phyloP scores from a whole-genome alignment of 92 coral and sea anemone species.

The Muricea muricata region DNA sequence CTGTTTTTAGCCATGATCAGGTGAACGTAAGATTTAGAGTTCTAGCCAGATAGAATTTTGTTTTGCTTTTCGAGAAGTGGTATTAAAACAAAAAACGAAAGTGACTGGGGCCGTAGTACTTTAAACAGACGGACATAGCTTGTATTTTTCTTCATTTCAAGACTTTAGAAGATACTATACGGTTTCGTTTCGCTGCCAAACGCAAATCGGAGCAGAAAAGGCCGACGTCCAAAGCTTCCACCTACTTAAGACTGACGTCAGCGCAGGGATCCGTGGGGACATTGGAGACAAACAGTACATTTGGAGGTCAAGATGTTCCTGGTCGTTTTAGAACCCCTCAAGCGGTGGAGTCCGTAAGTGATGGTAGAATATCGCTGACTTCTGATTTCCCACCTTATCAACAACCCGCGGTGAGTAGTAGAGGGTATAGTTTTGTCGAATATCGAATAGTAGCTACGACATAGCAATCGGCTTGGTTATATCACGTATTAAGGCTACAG shows the following conservation, averaged over 20 bases:
- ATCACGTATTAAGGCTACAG: no score
- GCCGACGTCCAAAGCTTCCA: slow-evolving; percentile 73
- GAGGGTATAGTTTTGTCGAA: no score
- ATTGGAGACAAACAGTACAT: slow-evolving; percentile 63
- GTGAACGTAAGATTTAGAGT: no score
- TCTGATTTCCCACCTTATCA: slow-evolving; percentile 39
- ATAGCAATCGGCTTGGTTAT: no score
- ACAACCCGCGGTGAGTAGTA: slow-evolving; percentile 3
- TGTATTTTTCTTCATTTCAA: background rate
- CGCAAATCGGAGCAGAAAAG: slow-evolving; percentile 67
- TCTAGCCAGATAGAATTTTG: no score
- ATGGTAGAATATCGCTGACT: background rate
- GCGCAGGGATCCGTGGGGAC: slow-evolving; percentile 44
- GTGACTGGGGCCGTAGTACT: background rate
- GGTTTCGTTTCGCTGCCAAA: slow-evolving; percentile 76
- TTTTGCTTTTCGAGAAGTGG: no score
- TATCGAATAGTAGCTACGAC: no score
- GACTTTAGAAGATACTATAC: slow-evolving; percentile 45
- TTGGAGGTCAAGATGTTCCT: slow-evolving; percentile 25
- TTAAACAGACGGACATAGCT: background rate
- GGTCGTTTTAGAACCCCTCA: background rate
- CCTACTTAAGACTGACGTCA: slow-evolving; percentile 46
- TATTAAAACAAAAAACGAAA: background rate
- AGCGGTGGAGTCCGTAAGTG: background rate
- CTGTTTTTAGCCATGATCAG: no score